phyloP scores from a whole-genome alignment of 2,797 vertebrate species.

The Cossypha heuglini region DNA sequence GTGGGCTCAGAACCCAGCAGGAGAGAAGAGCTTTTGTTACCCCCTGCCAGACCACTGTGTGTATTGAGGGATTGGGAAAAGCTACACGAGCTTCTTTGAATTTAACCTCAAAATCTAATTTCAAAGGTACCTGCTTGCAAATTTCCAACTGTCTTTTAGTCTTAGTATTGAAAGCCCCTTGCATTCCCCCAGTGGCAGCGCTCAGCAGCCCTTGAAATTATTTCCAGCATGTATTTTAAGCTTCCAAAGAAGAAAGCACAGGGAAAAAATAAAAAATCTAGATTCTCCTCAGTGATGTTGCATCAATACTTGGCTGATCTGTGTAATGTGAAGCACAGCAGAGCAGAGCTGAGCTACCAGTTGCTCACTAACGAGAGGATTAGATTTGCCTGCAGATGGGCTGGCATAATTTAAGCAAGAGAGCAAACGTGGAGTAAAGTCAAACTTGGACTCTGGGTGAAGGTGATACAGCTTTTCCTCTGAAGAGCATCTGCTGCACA shows the following conservation, averaged over 20 bases:
- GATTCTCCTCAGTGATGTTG: slow-evolving; percentile 56
- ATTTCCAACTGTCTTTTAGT: slow-evolving; percentile 59
- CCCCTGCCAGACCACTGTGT: rapidly evolving
- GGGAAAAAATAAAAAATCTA: slow-evolving; percentile 6
- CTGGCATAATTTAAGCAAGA: slow-evolving; percentile 34
- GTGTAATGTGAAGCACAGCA: slow-evolving; percentile 34
- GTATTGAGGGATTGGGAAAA: not conserved
- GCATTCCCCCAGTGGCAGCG: slow-evolving; percentile 53
- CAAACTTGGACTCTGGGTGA: not conserved
- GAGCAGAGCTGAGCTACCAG: slow-evolving; percentile 40
- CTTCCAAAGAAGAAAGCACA: slow-evolving; percentile 50
- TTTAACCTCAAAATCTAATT: slow-evolving; percentile 53
- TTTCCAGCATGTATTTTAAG: slow-evolving; percentile 65
- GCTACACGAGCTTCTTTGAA: not conserved
- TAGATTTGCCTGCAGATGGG: slow-evolving; percentile 47
- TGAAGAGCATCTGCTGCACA: not conserved
- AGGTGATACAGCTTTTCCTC: not conserved
- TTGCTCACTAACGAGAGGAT: slow-evolving; percentile 50
- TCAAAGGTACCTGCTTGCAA: slow-evolving; percentile 44
- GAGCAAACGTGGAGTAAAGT: slow-evolving; percentile 15
- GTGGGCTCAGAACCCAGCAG: not conserved
- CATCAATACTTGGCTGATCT: slow-evolving; percentile 64
- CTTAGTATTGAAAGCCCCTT: slow-evolving; percentile 52
- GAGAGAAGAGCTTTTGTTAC: not conserved
- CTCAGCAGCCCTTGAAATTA: slow-evolving; percentile 73